Base-by-base conservation (phyloP, 2,888 invertebrate species). In the Catonia carolina region DNA sequence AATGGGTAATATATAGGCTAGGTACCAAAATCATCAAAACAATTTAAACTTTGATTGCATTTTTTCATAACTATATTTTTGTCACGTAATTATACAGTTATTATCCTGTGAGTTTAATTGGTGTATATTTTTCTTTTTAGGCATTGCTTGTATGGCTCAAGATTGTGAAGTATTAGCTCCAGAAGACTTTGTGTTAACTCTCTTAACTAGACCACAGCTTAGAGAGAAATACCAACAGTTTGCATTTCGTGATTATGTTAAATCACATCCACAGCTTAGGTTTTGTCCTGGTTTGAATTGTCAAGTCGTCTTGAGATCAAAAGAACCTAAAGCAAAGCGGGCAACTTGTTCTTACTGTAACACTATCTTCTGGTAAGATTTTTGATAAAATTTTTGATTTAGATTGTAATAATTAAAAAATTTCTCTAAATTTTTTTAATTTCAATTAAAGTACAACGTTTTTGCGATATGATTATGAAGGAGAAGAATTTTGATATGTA, bases 231-330 rank as follows among this genome's bases (percentile, higher is more conserved):
- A 97, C 75, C 93, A 96, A 70, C 89, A 92, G 68, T 93, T 96
- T 72, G 88, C 93, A 69, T 98, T 97, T 73, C 86, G 89, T 70
- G 98, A 98, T 75, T 93, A 94, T 76, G 95, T 99, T 1, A 90
- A 89, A 73, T 89, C 91, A 49, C 92, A 93, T 74, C 92, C 96
- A 61, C 83, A 88, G 71, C 75, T 93, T 60, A 80, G 93, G 68
- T 96, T 94, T 73, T 97, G 97, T 73, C 95, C 97, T 39, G 97
- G 97, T 36, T 89, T 93, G 57, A 96, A 97, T 76, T 98, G 98
- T 77, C 86, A 87, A 76, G 82, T 85, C 72, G 85, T 99, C 63
- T 84, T 93, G 69, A 84, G 86, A 68, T 91, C 95, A 47, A 84
- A 85, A 71, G 88, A 90, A 69, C 77, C 79, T 47, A 82, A 83